Evolutionary conservation across 2,113 vertebrate species (phyloP), one percentile per base, ranked within the genome.

Genomic region (Tetrao urogallus): DNA sequence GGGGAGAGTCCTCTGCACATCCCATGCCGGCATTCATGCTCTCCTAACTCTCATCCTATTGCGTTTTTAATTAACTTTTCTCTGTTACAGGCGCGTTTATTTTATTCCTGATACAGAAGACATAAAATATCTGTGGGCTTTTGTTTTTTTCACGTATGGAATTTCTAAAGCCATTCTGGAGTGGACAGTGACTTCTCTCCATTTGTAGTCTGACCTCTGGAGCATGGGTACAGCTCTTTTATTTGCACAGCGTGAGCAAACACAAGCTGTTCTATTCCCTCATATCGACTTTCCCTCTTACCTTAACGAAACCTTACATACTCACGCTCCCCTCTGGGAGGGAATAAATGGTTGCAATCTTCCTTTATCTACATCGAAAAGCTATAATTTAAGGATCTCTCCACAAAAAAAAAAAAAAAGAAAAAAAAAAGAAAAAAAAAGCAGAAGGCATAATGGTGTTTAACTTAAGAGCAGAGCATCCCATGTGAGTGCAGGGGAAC

Each of bases 1-100:
- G 36, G 96, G 83, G 94, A 93, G 96, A 94, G 95, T 64, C 54
- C 92, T 95, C 74, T 63, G 89, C 95, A 78, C 82, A 80, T 80
- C 78, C 4, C 86, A 95, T 19, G 10, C 54, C 54, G 54, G 30
- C 28, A 56, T 45, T 45, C 43, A 45, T 16, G 52, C 54, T 4
- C 56, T n/a, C 10, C 34, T 11, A 11, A 63, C n/a, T 72, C 56
- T 58, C 91, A 90, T 77, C 73, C 64, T 30, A 5, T 21, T 81
- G 66, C n/a, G 4, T 7, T 90, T 85, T 60, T 82, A 87, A 86
- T 71, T 54, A 38, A 38, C 38, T 38, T 38, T 38, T 38, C 5
- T 1, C 71, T 11, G 17, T 38, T 85, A 57, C 3, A n/a, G n/a
- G 65, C 76, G 65, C 65, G 15, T 3, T 13, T 22, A 22, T 24